These are phyloP conservation scores for Cavia porcellus DNA, from an alignment of 2,113 vertebrate species.

Conservation along the genomic window DNA sequence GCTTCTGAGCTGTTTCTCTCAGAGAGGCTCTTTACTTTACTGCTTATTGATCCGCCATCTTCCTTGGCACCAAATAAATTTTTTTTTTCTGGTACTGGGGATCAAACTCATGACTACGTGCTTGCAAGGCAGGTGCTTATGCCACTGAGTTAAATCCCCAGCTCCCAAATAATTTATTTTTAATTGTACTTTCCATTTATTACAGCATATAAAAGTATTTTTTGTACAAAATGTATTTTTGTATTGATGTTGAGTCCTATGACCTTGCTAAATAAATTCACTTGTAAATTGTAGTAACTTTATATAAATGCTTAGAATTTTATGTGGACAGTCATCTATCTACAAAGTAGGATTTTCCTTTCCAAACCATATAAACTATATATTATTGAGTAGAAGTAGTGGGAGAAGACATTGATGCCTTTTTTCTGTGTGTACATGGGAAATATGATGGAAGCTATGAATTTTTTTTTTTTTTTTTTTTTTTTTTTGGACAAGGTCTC, in stretches of 20 bases:
- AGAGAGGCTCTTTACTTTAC: too few relatives aligned
- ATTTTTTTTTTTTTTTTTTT: too few relatives aligned
- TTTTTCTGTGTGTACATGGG: neutral
- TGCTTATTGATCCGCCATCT: too few relatives aligned
- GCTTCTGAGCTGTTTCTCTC: too few relatives aligned
- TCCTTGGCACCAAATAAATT: too few relatives aligned
- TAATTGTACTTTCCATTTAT: conserved; percentile 8
- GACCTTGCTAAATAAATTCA: neutral
- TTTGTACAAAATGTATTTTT: neutral
- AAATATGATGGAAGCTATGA: neutral
- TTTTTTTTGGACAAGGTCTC: too few relatives aligned
- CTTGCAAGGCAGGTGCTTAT: too few relatives aligned
- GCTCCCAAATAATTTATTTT: neutral
- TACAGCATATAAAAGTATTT: neutral
- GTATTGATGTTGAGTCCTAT: neutral
- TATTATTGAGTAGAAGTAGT: neutral
- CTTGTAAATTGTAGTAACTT: neutral
- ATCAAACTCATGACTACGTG: too few relatives aligned
- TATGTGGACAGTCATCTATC: neutral
- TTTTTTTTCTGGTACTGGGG: too few relatives aligned
- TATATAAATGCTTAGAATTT: neutral
- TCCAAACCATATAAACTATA: neutral
- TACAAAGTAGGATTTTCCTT: neutral
- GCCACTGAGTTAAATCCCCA: too few relatives aligned
- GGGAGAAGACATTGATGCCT: neutral